Conservation (phyloP, 2,113 vertebrate species). For the Danionella cerebrum region DNA sequence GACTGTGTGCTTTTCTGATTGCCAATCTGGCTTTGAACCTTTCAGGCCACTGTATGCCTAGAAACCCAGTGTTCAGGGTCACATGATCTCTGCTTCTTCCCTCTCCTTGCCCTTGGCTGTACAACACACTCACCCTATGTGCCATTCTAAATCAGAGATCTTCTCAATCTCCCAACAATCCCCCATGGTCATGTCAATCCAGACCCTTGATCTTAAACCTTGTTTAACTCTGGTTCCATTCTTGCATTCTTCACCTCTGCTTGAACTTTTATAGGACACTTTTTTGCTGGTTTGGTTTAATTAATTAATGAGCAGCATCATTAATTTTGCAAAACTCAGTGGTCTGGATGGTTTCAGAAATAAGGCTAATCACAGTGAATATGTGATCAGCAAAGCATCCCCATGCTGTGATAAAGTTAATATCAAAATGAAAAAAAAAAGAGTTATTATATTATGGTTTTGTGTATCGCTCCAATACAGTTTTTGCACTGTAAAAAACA, state of each 20-base stretch:
- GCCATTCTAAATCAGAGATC: background rate
- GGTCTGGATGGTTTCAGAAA: slow-evolving; percentile 26
- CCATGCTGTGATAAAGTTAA: slow-evolving; percentile 30
- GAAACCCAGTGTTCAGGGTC: background rate
- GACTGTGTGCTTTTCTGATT: slow-evolving; percentile 25
- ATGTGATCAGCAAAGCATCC: slow-evolving; percentile 28
- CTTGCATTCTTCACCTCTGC: background rate
- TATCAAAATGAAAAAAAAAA: too few relatives aligned
- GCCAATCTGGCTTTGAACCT: slow-evolving; percentile 22
- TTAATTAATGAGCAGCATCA: slow-evolving; percentile 33
- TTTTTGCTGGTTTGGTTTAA: slow-evolving; percentile 11
- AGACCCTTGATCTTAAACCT: slow-evolving; percentile 9
- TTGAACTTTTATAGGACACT: background rate
- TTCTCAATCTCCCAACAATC: background rate
- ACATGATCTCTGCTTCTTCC: background rate
- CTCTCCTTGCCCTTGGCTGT: background rate
- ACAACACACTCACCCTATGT: background rate
- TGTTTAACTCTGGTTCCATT: background rate
- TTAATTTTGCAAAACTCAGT: slow-evolving; percentile 29
- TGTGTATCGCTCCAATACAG: too few relatives aligned
- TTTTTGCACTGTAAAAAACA: too few relatives aligned
- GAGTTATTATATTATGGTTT: too few relatives aligned
- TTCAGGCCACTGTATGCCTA: background rate
- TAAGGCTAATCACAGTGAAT: slow-evolving; percentile 28
- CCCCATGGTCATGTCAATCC: background rate